Base-by-base conservation (phyloP, 2,797 vertebrate genomes). In the Peromyscus aztecus region DNA sequence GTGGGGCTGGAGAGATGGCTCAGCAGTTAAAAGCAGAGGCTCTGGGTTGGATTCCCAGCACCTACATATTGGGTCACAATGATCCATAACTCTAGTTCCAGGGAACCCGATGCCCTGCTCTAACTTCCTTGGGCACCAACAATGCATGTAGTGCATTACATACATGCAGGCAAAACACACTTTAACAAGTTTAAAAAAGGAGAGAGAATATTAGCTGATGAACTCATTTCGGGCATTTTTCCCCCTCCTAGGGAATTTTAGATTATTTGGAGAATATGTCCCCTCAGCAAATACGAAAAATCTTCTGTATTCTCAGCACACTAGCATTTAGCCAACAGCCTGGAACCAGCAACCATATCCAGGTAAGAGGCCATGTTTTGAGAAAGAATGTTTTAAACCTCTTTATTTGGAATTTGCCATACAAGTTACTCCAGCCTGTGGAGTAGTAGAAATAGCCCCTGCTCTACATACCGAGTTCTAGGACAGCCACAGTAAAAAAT, bases 201-300 rank as follows among this genome's bases (percentile, higher is more conserved):
- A 34, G 23, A 75, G 71, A 94, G 55, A 94, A 40, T 75, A 3
- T 55, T 92, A 76, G 29, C 37, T 86, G 8, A 55, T 95, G 23
- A 87, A 21, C 8, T 90, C 19, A 71, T 93, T 31, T 7, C 94
- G 96, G n/a, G 0, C 61, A 65, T 97, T 86, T 4, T 94, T 52
- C 88, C 87, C 43, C 9, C n/a, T 24, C 91, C 24, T 98, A 99
- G 99, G 99, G 99, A 78, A 99, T 99, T 98, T 98, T 99, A 98
- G 99, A 99, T 98, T 99, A 99, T 98, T 99, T 99, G 98, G 99
- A 99, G 97, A 99, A 99, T 97, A 98, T 99, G 95, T 99, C 98
- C 23, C 99, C 99, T 0, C 99, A 99, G 96, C 99, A 99, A 98
- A 99, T 99, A 97, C 99, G 99, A 93, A 99, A 99, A 97, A 99